A percentile compares a stretch with the other conserved stretches of the same genome.
Conservation (phyloP, 2,797 vertebrate genomes). For the Rhabdophis nuchalis region DNA sequence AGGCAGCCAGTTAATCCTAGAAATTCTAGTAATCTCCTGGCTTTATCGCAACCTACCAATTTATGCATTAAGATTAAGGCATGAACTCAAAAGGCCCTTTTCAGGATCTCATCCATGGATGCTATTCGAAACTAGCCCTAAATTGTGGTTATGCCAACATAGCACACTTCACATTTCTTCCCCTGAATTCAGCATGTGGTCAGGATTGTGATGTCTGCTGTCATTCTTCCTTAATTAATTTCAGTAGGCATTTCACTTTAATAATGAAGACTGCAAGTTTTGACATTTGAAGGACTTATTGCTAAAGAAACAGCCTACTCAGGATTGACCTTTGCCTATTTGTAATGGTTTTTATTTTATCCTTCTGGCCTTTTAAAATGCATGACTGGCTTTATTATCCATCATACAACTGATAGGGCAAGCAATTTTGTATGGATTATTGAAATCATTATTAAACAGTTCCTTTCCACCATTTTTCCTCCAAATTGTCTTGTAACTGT, state of each 20-base stretch:
- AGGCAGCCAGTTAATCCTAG: not conserved
- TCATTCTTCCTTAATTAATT: not conserved
- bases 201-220: not conserved
- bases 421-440: not conserved
- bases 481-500: not conserved
- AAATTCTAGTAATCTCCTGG: not conserved
- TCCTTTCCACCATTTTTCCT: not conserved
- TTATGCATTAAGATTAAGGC: not conserved
- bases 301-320: not conserved
- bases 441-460: not conserved
- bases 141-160: not conserved
- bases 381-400: not conserved
- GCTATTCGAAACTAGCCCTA: not conserved
- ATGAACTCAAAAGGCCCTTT: not conserved
- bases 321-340: not conserved
- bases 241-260: not conserved
- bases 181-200: not conserved
- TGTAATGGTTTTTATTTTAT: slow-evolving; percentile 2
- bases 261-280: not conserved
- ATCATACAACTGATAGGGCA: not conserved
- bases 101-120: not conserved
- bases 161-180: no score
- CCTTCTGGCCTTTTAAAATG: slow-evolving; percentile 9
- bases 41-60: not conserved
- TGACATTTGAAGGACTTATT: not conserved